Base-by-base conservation (phyloP, 2,888 invertebrate species). In the Linnaemya tessellans region DNA sequence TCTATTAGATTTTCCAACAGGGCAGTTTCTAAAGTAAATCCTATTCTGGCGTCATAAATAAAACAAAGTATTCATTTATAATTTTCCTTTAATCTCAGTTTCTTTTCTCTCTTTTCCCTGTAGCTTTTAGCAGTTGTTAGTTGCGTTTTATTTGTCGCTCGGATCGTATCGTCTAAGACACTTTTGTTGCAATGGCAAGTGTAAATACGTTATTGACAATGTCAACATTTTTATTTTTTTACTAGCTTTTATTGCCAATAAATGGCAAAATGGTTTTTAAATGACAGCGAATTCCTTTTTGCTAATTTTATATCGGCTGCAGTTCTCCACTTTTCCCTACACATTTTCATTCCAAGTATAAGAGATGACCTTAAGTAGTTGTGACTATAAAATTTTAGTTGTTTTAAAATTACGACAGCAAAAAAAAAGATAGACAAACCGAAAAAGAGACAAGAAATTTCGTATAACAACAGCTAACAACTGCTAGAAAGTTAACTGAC, bases 191-290 rank as follows among this genome's bases (percentile, higher is more conserved):
- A 60, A 67, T 71, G 79, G 79, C 86, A 83, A 86, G 87, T 84
- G 84, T 84, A 86, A 80, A 86, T 80, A 79, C 83, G 75, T 83
- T 84, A 78, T 82, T 83, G 84, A 81, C 87, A 85, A 78, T 88
- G 87, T 83, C 87, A 86, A 87, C 79, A 85, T 86, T 87, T 84
- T 75, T 86, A 78, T 84, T 78, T 75, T 70, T 71, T 70, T 71
- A 64, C 78, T 65, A 79, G 70, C 85, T 82, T 82, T 85, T 85
- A 82, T 82, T 79, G 82, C 35, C 82, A 82, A 85, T 85, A 85
- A 82, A 85, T 82, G 82, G 79, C 81, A 82, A 82, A 85, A 82
- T 82, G 43, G 54, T 75, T 85, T 85, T 67, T 13, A 82, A 80
- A 70, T 80, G 85, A 85, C 85, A 85, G 75, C 79, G 51, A 67